A percentile compares a stretch with the other conserved stretches of the same genome.
phyloP scores from a whole-genome alignment of 2,797 vertebrate genomes.

The Characodon lateralis region DNA sequence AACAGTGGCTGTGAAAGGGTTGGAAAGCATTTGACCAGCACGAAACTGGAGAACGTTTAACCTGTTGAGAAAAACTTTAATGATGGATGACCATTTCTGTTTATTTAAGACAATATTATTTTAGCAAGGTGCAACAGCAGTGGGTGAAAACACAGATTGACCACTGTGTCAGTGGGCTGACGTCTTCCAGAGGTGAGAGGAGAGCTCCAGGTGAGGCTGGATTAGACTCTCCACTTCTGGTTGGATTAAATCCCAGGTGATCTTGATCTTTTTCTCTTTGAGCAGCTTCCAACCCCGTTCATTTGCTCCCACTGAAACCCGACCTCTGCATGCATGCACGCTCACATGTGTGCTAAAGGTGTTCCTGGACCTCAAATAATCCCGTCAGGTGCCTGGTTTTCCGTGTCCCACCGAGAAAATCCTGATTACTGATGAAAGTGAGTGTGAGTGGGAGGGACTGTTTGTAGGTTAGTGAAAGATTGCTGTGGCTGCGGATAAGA shows the following conservation, averaged over 20 bases:
- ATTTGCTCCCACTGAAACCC: neutral
- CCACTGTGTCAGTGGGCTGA: constrained; percentile 2
- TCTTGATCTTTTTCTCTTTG: constrained; percentile 36
- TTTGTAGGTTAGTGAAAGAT: constrained; percentile 84
- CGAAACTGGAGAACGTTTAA: neutral
- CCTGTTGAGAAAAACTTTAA: neutral
- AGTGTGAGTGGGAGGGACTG: constrained; percentile 30
- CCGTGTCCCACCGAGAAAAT: constrained; percentile 67
- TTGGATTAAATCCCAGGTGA: constrained; percentile 24
- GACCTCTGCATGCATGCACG: neutral
- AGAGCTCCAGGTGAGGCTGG: constrained; percentile 21
- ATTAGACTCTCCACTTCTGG: constrained; percentile 35
- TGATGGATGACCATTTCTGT: neutral
- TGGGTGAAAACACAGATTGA: too few relatives aligned
- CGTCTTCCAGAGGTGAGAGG: constrained; percentile 32
- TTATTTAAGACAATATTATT: neutral
- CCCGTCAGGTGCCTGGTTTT: constrained; percentile 58
- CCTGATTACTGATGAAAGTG: constrained; percentile 66
- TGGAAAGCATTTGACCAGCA: neutral
- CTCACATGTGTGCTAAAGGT: constrained; percentile 39
- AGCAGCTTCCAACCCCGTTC: constrained; percentile 13
- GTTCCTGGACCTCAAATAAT: constrained; percentile 39
- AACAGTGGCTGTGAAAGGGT: neutral
- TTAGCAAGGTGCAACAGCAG: neutral
- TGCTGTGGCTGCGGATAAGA: constrained; percentile 80